phyloP scores from a whole-genome alignment of 2,113 vertebrate species.

The Lepus timidus region DNA sequence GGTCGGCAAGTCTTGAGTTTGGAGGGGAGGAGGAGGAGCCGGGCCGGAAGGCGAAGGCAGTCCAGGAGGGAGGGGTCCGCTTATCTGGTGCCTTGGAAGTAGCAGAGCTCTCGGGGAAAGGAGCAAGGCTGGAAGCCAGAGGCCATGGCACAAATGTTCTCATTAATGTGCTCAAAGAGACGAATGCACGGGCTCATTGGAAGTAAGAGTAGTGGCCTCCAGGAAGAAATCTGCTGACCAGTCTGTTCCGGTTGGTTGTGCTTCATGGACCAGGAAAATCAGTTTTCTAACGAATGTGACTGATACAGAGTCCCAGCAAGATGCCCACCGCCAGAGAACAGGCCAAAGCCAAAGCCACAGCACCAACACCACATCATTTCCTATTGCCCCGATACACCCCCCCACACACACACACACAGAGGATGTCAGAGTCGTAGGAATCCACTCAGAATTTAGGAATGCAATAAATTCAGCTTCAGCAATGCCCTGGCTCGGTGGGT shows the following conservation, averaged over 20 bases:
- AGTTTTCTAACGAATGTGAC: not conserved
- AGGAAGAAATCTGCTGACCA: not conserved
- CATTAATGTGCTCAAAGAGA: not conserved
- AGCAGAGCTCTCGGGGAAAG: not conserved
- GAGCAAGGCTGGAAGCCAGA: not conserved
- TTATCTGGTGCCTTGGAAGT: not conserved
- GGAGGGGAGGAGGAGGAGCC: not conserved
- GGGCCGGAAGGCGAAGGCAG: not conserved
- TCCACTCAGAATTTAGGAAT: not conserved
- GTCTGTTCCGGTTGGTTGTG: not conserved
- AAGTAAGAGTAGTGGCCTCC: not conserved
- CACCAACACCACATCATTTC: not conserved
- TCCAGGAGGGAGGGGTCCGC: not conserved
- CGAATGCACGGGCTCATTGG: not conserved
- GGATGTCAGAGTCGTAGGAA: not conserved
- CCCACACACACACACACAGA: too few relatives aligned
- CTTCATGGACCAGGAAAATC: not conserved
- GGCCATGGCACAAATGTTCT: not conserved
- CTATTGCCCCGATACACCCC: not conserved
- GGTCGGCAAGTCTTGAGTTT: not conserved
- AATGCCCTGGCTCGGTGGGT: not conserved
- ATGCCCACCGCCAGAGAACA: not conserved
- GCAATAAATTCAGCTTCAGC: not conserved
- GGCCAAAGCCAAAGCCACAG: not conserved
- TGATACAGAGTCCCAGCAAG: not conserved